Evolutionary conservation across 1,140 invertebrate species (phyloP).

Genomic region (Drosophila nannoptera): DNA sequence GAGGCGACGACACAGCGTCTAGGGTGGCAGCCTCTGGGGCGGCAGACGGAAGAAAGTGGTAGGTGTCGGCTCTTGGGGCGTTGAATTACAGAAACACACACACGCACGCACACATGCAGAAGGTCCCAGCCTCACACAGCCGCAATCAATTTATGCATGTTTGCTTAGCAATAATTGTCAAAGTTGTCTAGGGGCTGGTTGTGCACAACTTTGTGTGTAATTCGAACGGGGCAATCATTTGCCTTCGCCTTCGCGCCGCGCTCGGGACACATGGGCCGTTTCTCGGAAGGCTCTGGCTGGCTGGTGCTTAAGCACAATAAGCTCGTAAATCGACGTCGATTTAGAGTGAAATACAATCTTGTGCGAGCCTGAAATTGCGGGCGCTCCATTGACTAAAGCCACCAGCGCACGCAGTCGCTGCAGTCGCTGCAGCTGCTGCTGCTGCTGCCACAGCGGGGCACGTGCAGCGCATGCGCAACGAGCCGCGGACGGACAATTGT

Average conservation of each 20-base stretch:
- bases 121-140: conserved; percentile 16
- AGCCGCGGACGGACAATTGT: conserved; percentile 26
- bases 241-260: conserved; percentile 6
- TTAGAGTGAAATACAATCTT: conserved; percentile 70
- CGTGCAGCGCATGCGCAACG: conserved; percentile 63
- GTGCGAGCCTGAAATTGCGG: conserved; percentile 40
- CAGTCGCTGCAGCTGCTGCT: neutral
- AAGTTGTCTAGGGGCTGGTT: conserved; percentile 58
- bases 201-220: conserved; percentile 67
- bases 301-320: conserved; percentile 43
- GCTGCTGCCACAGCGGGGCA: conserved; percentile 33
- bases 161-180: conserved; percentile 77
- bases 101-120: conserved; percentile 9
- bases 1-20: conserved; percentile 64
- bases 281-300: conserved; percentile 53
- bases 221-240: conserved; percentile 58
- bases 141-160: conserved; percentile 72
- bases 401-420: conserved; percentile 32
- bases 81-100: conserved; percentile 33
- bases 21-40: conserved; percentile 42
- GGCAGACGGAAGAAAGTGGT: conserved; percentile 64
- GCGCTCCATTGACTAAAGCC: conserved; percentile 65
- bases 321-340: conserved; percentile 71
- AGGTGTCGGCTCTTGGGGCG: conserved; percentile 10
- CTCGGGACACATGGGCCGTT: conserved; percentile 18